These are phyloP conservation scores for Condylura cristata DNA, from an alignment of 2,113 vertebrate genomes.

Conservation along the genomic window DNA sequence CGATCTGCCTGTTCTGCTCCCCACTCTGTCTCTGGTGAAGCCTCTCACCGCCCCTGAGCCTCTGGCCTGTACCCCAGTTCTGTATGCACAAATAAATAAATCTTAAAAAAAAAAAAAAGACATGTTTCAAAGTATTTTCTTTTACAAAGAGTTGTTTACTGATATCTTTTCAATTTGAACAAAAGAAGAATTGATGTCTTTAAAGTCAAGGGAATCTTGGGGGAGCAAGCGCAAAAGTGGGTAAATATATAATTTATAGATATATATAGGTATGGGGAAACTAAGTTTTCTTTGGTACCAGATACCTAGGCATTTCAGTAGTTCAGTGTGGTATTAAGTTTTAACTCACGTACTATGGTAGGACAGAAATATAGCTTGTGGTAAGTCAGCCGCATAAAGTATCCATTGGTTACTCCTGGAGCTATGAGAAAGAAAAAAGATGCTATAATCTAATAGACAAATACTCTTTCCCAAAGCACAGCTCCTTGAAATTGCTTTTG, in stretches of 20 bases:
- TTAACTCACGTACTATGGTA: not conserved
- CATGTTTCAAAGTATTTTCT: not conserved
- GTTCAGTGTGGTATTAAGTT: slow-evolving; percentile 9
- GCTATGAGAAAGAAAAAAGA: slow-evolving; percentile 2
- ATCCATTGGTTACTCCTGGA: not conserved
- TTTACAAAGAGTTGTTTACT: not conserved
- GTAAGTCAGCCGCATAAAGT: not conserved
- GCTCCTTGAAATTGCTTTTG: not conserved
- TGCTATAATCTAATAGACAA: not conserved
- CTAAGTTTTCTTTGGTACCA: not conserved
- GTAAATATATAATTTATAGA: not conserved
- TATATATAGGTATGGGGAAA: not conserved
- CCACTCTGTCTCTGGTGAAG: too few species aligned
- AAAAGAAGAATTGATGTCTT: slow-evolving; percentile 37
- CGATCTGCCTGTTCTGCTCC: too few species aligned
- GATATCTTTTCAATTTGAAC: slow-evolving; percentile 22
- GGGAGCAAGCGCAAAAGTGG: not conserved
- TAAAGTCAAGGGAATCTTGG: not conserved
- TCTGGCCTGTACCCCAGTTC: too few species aligned
- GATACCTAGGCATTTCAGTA: not conserved
- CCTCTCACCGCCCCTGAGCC: too few species aligned
- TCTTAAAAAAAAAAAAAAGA: slow-evolving; percentile 8
- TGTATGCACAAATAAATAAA: too few species aligned
- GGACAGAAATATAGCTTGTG: not conserved
- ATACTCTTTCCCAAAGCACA: not conserved